These are phyloP conservation scores for Cygnus atratus DNA, from an alignment of 2,113 vertebrate species.

Conservation along the genomic window DNA sequence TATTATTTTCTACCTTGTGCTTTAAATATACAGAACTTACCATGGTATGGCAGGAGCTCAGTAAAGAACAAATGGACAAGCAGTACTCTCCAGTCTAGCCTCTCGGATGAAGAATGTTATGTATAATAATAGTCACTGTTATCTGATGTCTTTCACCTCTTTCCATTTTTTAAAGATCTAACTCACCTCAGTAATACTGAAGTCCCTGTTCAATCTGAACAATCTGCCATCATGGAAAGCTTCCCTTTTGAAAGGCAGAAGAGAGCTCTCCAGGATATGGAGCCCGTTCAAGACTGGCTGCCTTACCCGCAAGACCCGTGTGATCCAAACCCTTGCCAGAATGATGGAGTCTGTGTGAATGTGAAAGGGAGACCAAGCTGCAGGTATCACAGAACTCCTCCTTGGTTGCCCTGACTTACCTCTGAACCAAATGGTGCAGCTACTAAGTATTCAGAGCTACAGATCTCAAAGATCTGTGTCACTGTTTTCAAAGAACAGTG, in stretches of 20 bases:
- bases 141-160: background rate
- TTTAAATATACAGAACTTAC: background rate
- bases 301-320: constrained; percentile 69
- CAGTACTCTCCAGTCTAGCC: background rate
- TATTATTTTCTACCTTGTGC: background rate
- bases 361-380: constrained; percentile 79
- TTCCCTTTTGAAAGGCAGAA: constrained; percentile 47
- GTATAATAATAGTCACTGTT: background rate
- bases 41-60: background rate
- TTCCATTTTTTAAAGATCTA: constrained; percentile 76
- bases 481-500: background rate
- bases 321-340: constrained; percentile 83
- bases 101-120: background rate
- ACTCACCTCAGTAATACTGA: constrained; percentile 83
- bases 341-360: constrained; percentile 83
- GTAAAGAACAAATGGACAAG: background rate
- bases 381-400: constrained; percentile 75
- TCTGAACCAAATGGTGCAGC: background rate
- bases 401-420: background rate
- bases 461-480: background rate
- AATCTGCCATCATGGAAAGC: background rate
- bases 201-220: constrained; percentile 56
- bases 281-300: constrained; percentile 43
- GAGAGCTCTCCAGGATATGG: constrained; percentile 43
- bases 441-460: background rate